Percentiles rank a stretch among this genome's conserved stretches.
These are phyloP conservation scores for Chirona hameri DNA, from an alignment of 2,888 invertebrate genomes.

Conservation along the genomic window DNA sequence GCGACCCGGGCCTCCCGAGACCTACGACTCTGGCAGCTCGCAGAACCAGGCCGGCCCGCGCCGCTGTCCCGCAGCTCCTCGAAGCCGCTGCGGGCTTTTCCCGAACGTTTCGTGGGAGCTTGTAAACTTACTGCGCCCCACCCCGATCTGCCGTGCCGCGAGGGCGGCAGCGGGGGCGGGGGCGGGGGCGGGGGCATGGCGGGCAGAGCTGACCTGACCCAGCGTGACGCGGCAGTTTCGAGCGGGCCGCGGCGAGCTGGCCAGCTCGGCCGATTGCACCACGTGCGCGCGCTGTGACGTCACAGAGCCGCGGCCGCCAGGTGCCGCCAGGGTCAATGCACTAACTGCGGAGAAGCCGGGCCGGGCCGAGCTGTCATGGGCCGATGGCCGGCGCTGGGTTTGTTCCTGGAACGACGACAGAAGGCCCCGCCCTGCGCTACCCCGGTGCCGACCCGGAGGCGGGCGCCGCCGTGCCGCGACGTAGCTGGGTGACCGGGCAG, in stretches of 20 bases:
- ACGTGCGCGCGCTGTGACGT: conserved; percentile 5
- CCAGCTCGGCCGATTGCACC: conserved; percentile 22
- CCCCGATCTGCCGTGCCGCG: neutral
- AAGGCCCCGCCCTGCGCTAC: neutral
- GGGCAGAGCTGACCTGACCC: neutral
- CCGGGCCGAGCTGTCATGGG: neutral
- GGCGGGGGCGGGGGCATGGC: neutral
- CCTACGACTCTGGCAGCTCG: no score
- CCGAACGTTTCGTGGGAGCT: no score
- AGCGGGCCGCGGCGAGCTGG: neutral
- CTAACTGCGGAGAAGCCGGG: neutral
- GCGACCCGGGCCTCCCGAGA: no score
- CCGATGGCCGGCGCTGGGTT: neutral
- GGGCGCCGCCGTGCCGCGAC: neutral
- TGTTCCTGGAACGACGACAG: neutral
- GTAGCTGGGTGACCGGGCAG: neutral
- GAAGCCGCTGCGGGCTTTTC: no score
- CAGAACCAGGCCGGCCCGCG: no score
- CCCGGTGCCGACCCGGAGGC: neutral
- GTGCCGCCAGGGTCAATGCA: conserved; percentile 12
- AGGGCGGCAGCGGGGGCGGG: neutral
- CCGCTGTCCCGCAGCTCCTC: no score
- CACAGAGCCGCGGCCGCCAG: neutral
- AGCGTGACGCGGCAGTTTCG: neutral
- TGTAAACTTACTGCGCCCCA: no score